phyloP scores from a whole-genome alignment of 2,888 invertebrate genomes.

The Pogonocherus hispidulus region DNA sequence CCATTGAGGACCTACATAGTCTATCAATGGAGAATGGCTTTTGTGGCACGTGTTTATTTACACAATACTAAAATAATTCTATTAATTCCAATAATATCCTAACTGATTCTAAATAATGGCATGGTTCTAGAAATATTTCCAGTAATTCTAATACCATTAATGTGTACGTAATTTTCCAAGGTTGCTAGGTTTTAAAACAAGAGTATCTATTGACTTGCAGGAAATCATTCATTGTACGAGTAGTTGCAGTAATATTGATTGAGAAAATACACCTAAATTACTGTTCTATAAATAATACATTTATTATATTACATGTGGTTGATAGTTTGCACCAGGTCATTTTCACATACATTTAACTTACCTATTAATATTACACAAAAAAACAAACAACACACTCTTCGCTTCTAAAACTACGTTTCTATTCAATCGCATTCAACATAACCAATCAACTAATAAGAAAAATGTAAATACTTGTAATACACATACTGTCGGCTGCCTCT shows the following conservation, averaged over 20 bases:
- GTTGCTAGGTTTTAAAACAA: no score
- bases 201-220: no score
- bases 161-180: no score
- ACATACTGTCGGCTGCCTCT: not conserved
- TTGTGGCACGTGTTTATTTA: no score
- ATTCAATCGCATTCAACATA: not conserved
- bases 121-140: no score
- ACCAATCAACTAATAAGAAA: not conserved
- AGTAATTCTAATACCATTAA: no score
- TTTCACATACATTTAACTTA: slow-evolving; percentile 1
- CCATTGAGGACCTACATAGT: no score
- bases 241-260: not conserved
- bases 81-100: no score
- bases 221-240: no score
- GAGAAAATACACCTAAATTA: not conserved
- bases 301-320: not conserved
- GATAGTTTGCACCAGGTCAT: not conserved
- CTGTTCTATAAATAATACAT: not conserved
- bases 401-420: not conserved
- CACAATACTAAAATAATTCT: no score
- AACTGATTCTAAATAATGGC: no score
- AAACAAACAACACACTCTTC: not conserved
- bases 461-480: not conserved
- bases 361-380: not conserved
- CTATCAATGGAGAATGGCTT: no score